phyloP scores from a whole-genome alignment of 2,888 invertebrate genomes.

The Sarcophaga variegata region DNA sequence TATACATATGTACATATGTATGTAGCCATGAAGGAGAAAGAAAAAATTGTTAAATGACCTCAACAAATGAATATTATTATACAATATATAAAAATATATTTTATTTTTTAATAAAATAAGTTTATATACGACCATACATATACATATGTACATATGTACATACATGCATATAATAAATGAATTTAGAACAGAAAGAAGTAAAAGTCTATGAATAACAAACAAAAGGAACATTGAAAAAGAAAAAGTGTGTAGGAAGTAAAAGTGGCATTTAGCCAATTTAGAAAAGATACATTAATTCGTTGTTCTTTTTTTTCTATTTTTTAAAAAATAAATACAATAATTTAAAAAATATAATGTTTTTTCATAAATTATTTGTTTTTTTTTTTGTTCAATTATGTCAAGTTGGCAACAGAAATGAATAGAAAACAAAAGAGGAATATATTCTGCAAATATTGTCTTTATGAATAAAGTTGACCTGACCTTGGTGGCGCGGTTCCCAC shows the following conservation, averaged over 20 bases:
- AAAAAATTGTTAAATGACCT: slow-evolving; percentile 40
- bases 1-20: no score
- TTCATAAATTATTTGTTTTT: slow-evolving; percentile 31
- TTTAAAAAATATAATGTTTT: slow-evolving; percentile 52
- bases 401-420: slow-evolving; percentile 72
- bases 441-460: no score
- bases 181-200: slow-evolving; percentile 64
- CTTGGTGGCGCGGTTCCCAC: no score
- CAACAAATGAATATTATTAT: slow-evolving; percentile 19
- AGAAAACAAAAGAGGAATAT: background rate
- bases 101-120: background rate
- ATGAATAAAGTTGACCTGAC: no score
- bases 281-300: background rate
- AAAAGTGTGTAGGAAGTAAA: slow-evolving; percentile 68
- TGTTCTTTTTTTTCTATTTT: background rate
- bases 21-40: slow-evolving; percentile 40
- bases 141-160: background rate
- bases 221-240: slow-evolving; percentile 49
- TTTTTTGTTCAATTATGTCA: slow-evolving; percentile 74
- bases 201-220: slow-evolving; percentile 47
- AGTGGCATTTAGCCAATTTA: slow-evolving; percentile 66
- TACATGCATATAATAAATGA: slow-evolving; percentile 55
- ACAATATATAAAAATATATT: slow-evolving; percentile 30
- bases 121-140: background rate
- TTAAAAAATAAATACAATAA: background rate